These are phyloP conservation scores for Drosophila lini DNA, from an alignment of 1,140 invertebrate species.

Conservation along the genomic window DNA sequence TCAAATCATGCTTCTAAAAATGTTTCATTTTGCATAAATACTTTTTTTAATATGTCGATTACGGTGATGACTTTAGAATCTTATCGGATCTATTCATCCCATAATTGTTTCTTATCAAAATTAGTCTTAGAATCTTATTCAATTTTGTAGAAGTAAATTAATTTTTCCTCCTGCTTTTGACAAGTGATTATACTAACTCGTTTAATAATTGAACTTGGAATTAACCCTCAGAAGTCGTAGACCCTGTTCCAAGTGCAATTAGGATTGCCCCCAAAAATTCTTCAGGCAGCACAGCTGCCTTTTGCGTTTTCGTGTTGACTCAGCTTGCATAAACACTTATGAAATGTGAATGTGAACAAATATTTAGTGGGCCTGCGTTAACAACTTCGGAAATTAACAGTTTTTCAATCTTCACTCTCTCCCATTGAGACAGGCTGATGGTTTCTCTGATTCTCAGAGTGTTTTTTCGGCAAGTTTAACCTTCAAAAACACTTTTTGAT, in stretches of 20 bases:
- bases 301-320: constrained; percentile 32
- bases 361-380: constrained; percentile 72
- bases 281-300: neutral
- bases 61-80: too few relatives aligned
- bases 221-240: neutral
- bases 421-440: neutral
- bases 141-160: neutral
- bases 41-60: too few relatives aligned
- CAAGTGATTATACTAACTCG: neutral
- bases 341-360: constrained; percentile 50
- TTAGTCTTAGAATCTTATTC: neutral
- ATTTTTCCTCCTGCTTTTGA: neutral
- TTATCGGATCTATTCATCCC: neutral
- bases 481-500: constrained; percentile 60
- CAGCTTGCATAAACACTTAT: constrained; percentile 65
- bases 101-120: neutral
- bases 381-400: constrained; percentile 66
- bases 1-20: neutral
- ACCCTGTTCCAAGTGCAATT: constrained; percentile 10
- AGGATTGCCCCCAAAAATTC: constrained; percentile 17
- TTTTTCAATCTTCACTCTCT: constrained; percentile 54
- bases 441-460: constrained; percentile 13
- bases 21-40: too few relatives aligned
- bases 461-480: constrained; percentile 58
- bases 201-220: neutral